phyloP scores from a whole-genome alignment of 2,797 vertebrate species.

The Numenius phaeopus region DNA sequence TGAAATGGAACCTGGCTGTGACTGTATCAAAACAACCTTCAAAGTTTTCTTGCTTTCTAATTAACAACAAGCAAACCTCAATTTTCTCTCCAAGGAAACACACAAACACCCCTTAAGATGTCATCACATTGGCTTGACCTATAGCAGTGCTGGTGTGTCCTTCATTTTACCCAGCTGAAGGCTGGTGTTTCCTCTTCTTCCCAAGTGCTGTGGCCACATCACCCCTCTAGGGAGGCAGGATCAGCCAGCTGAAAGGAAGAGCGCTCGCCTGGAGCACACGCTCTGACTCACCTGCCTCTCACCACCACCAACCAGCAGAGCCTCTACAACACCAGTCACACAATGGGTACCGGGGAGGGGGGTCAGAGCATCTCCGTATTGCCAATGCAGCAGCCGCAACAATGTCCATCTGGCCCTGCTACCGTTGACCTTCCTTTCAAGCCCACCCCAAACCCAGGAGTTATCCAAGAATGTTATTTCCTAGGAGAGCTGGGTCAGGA shows the following conservation, averaged over 20 bases:
- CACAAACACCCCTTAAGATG: neutral
- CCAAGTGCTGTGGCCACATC: neutral
- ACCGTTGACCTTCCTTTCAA: neutral
- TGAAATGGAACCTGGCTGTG: neutral
- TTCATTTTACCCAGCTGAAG: neutral
- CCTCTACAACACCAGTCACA: neutral
- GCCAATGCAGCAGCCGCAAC: neutral
- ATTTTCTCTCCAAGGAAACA: neutral
- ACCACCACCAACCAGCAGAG: neutral
- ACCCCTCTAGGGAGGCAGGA: neutral
- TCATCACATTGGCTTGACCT: neutral
- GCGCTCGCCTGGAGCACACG: neutral
- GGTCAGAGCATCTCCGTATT: neutral
- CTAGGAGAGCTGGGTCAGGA: conserved; percentile 51
- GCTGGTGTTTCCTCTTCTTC: neutral
- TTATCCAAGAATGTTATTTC: conserved; percentile 3
- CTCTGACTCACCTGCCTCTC: neutral
- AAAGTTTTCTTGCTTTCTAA: conserved; percentile 6
- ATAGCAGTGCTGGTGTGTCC: neutral
- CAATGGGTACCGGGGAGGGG: neutral
- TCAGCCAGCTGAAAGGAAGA: neutral
- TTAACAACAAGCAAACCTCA: neutral
- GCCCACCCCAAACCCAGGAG: neutral
- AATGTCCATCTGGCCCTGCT: neutral
- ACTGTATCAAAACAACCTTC: neutral